These are phyloP conservation scores for Dipodomys merriami DNA, from an alignment of 2,113 vertebrate genomes.

Conservation along the genomic window DNA sequence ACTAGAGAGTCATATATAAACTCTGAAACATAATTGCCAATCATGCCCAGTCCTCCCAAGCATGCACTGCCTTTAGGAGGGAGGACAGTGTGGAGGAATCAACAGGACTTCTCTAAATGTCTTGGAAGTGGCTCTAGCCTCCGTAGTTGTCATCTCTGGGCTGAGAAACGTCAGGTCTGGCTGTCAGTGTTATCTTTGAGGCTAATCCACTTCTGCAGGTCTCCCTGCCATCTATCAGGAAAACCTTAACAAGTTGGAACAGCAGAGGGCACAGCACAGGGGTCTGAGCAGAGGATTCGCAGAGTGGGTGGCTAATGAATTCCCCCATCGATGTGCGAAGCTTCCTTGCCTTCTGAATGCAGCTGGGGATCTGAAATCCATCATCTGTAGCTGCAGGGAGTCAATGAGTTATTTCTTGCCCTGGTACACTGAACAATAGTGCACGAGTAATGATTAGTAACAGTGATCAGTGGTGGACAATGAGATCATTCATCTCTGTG, in stretches of 20 bases:
- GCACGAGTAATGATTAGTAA: slow-evolving; percentile 51
- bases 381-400: slow-evolving; percentile 81
- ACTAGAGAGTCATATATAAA: slow-evolving; percentile 25
- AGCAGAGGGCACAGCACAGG: slow-evolving; percentile 54
- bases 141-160: slow-evolving; percentile 51
- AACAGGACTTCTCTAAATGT: slow-evolving; percentile 61
- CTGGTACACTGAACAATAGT: slow-evolving; percentile 65
- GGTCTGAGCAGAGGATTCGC: slow-evolving; percentile 35
- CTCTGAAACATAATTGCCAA: slow-evolving; percentile 39
- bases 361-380: slow-evolving; percentile 77
- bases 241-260: slow-evolving; percentile 71
- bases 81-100: slow-evolving; percentile 46
- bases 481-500: slow-evolving; percentile 27
- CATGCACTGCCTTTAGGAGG: slow-evolving; percentile 11
- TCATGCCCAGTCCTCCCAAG: slow-evolving; percentile 7
- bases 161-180: slow-evolving; percentile 52
- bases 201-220: slow-evolving; percentile 59
- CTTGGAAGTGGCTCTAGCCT: slow-evolving; percentile 63
- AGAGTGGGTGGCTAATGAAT: slow-evolving; percentile 79
- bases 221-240: slow-evolving; percentile 59
- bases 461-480: slow-evolving; percentile 54
- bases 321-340: slow-evolving; percentile 66
- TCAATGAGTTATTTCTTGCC: slow-evolving; percentile 72
- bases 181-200: slow-evolving; percentile 59
- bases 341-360: slow-evolving; percentile 49